Conservation (phyloP, 2,797 vertebrate genomes). For the Cuculus canorus region DNA sequence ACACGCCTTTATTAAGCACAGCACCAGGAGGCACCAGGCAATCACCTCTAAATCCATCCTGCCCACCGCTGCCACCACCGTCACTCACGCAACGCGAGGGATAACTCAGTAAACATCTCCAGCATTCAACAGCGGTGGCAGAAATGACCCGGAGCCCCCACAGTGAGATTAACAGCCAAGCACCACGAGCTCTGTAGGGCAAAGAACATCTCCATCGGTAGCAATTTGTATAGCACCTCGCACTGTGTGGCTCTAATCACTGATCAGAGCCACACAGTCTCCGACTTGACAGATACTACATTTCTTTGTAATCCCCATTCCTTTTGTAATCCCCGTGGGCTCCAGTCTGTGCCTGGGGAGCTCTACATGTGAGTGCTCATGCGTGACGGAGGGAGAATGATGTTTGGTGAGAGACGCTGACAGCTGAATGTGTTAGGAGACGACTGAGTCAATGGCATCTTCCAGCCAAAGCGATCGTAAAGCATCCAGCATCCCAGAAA, state of each 20-base stretch:
- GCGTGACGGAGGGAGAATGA: not conserved
- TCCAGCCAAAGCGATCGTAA: rapidly evolving
- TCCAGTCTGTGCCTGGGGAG: not conserved
- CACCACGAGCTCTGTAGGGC: not conserved
- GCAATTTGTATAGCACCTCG: not conserved
- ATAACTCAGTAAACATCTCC: not conserved
- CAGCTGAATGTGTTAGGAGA: not conserved
- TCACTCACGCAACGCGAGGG: not conserved
- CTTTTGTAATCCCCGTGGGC: not conserved
- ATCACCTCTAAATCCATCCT: not conserved
- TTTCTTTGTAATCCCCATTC: not conserved
- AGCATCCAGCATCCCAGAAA: not conserved
- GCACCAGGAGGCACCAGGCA: not conserved
- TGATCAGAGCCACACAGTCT: not conserved
- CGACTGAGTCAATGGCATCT: not conserved
- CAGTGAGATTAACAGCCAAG: not conserved
- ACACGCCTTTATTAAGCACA: rapidly evolving
- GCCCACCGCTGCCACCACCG: not conserved
- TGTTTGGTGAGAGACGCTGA: not conserved
- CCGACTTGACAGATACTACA: not conserved
- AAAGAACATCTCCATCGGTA: not conserved
- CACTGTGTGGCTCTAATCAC: not conserved
- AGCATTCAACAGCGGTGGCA: not conserved
- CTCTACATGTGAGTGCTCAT: not conserved
- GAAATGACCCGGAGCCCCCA: rapidly evolving